These are phyloP conservation scores for Stegodyphus mimosarum DNA, from an alignment of 1,140 invertebrate species.

Conservation along the genomic window DNA sequence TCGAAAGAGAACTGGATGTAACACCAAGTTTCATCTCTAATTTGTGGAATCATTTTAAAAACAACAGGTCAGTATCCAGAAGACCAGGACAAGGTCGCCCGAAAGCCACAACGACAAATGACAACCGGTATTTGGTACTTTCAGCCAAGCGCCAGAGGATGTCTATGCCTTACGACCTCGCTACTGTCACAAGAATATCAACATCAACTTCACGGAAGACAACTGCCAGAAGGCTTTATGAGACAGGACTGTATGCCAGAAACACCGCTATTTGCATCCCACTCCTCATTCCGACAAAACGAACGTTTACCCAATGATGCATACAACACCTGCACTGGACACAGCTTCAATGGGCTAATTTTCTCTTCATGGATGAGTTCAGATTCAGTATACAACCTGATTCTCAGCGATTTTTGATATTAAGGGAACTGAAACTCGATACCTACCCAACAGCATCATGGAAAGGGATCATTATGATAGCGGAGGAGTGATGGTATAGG, in stretches of 20 bases:
- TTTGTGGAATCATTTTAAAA: conserved; percentile 3
- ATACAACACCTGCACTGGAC: background rate
- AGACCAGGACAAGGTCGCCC: conserved; percentile 3
- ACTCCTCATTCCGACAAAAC: background rate
- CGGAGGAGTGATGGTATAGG: background rate
- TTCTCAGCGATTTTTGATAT: background rate
- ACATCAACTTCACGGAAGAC: background rate
- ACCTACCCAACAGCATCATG: background rate
- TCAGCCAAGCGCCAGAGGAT: background rate
- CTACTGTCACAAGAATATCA: background rate
- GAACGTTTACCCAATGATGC: background rate
- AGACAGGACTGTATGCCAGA: background rate
- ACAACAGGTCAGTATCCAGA: background rate
- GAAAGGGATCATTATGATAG: background rate
- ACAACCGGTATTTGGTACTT: background rate
- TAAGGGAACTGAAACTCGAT: background rate
- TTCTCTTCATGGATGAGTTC: conserved; percentile 6
- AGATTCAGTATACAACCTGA: background rate
- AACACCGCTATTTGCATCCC: conserved; percentile 2
- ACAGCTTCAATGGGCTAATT: background rate
- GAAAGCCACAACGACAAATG: background rate
- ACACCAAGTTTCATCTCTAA: background rate
- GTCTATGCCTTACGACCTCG: background rate
- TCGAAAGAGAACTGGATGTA: background rate
- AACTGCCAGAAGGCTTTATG: too few relatives aligned